phyloP scores from a whole-genome alignment of 2,113 vertebrate species.

The Heterotis niloticus region DNA sequence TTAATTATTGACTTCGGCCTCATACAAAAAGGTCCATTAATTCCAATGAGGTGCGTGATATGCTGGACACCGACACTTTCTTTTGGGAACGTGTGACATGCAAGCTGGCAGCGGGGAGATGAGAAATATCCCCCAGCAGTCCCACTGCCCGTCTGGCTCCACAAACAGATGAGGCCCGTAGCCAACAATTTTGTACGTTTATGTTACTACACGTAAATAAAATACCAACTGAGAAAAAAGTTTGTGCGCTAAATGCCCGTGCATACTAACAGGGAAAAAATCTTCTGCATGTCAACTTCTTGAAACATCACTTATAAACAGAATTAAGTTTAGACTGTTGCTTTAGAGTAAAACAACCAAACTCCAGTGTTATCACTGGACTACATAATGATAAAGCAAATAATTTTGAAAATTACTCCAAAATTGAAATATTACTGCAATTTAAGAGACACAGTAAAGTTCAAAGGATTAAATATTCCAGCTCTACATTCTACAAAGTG shows the following conservation, averaged over 20 bases:
- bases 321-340: too few species aligned
- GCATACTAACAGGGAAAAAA: too few species aligned
- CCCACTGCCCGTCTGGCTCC: background rate
- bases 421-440: constrained; percentile 16
- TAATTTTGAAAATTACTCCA: constrained; percentile 4
- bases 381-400: constrained; percentile 8
- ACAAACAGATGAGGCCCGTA: background rate
- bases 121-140: constrained; percentile 37
- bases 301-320: too few species aligned
- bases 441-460: background rate
- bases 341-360: background rate
- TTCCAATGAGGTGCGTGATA: constrained; percentile 58
- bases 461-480: too few species aligned
- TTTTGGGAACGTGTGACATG: constrained; percentile 66
- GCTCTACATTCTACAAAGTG: too few species aligned
- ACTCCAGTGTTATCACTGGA: constrained; percentile 2
- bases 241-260: too few species aligned
- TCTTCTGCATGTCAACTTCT: too few species aligned
- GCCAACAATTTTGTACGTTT: background rate
- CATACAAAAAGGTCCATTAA: constrained; percentile 57
- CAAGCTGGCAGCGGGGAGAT: constrained; percentile 56
- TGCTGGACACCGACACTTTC: constrained; percentile 66
- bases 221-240: background rate
- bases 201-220: background rate
- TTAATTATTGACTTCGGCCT: constrained; percentile 57